Evolutionary conservation across 2,113 vertebrate species (phyloP), one percentile per base, ranked within the genome.

Genomic region (Lathamus discolor): DNA sequence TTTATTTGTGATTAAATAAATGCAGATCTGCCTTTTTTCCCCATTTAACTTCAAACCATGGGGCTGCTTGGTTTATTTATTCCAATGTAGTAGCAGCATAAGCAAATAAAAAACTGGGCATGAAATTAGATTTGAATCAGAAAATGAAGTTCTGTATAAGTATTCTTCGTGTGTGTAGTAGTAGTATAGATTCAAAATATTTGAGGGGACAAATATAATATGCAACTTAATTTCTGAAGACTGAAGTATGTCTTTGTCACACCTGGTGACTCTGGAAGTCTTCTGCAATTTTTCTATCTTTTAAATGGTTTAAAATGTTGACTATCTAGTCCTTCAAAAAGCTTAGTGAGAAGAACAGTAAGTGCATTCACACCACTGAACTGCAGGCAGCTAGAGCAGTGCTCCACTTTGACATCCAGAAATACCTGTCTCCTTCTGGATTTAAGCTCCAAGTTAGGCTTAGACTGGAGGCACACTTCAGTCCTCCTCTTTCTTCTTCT

Each of bases 71-170:
- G 74, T 86, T 54, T 93, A 74, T 57, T 92, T 92, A 93, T 94
- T 95, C 78, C 23, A 14, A 23, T 63, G 4, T 67, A 70, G 49
- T 67, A 59, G 7, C 0, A 0, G 10, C 20, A 66, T 54, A 88
- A 94, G 46, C 85, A 96, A 93, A 94, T 91, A 93, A 88, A 95
- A 79, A 69, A 4, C 46, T 80, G 29, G 59, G 35, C n/a, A 83
- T 93, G 75, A 94, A 92, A 96, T 92, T 83, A 80, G 75, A 69
- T 88, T 96, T 94, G 91, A 37, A 77, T 96, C 52, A 83, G 82
- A 80, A 93, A 93, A 44, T 31, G 8, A 25, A 88, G 37, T 89
- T 85, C 49, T 88, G 41, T 68, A 74, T 91, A 69, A 55, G 51
- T 82, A 51, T 88, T 91, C 44, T 87, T 73, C 66, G 29, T 84